These are phyloP conservation scores for Meriones psammophilus DNA, from an alignment of 2,797 vertebrate species.

Conservation along the genomic window DNA sequence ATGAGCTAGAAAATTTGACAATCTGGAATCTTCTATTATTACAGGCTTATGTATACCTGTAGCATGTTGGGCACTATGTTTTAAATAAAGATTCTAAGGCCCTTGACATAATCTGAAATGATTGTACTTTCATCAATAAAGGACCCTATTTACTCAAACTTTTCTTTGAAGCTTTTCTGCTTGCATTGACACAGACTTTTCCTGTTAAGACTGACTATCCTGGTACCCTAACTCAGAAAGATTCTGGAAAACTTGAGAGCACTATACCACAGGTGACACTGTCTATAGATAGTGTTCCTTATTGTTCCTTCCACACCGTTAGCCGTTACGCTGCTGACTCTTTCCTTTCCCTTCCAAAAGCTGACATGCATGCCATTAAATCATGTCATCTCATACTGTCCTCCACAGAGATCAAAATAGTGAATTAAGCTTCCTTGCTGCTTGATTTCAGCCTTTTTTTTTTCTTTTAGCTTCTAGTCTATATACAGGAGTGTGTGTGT, in stretches of 20 bases:
- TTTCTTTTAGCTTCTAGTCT: neutral
- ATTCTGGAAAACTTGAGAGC: neutral
- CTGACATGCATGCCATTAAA: neutral
- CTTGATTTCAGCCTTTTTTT: neutral
- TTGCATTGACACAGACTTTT: neutral
- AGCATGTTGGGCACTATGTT: neutral
- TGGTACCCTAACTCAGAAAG: slow-evolving; percentile 26
- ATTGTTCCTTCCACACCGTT: too few relatives aligned
- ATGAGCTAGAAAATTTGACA: neutral
- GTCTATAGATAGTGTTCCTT: neutral
- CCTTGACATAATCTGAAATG: slow-evolving; percentile 1
- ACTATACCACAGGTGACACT: neutral
- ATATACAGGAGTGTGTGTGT: too few relatives aligned
- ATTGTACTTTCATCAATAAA: neutral
- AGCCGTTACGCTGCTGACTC: neutral
- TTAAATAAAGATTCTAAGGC: slow-evolving; percentile 19
- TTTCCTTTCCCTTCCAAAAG: neutral
- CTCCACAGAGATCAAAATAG: neutral
- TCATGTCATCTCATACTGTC: neutral
- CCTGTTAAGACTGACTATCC: neutral
- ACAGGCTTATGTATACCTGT: neutral
- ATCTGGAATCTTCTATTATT: slow-evolving; percentile 7
- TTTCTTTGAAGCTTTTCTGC: neutral
- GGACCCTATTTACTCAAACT: neutral
- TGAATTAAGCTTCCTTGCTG: neutral